Conservation (phyloP, 37 sponge, comb jelly and placozoan genomes). For the Chondrilla cf. caribensis region DNA sequence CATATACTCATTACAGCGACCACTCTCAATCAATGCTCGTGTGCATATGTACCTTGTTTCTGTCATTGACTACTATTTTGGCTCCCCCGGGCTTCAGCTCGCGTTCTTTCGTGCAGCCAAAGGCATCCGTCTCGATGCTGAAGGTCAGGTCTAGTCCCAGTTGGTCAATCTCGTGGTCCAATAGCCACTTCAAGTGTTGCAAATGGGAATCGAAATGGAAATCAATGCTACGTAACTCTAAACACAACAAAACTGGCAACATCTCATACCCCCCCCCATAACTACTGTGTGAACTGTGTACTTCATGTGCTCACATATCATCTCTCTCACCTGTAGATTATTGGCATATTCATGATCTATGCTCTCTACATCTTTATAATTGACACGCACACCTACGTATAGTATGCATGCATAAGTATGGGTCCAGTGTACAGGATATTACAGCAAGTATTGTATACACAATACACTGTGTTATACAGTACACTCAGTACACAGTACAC, state of each 20-base stretch:
- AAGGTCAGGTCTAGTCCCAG: slow-evolving; percentile 87
- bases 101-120: slow-evolving; percentile 70
- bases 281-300: too few relatives aligned
- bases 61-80: slow-evolving; percentile 69
- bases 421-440: neutral
- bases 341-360: slow-evolving; percentile 97
- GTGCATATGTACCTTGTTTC: slow-evolving; percentile 65
- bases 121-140: slow-evolving; percentile 85
- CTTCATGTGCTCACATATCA: too few relatives aligned
- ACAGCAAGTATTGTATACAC: too few relatives aligned
- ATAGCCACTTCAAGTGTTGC: slow-evolving; percentile 62
- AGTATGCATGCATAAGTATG: neutral
- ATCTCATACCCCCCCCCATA: too few relatives aligned
- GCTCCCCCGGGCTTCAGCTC: slow-evolving; percentile 81
- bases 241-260: neutral
- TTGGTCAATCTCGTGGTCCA: slow-evolving; percentile 90
- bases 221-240: neutral
- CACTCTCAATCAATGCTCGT: too few relatives aligned
- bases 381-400: slow-evolving; percentile 71
- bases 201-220: too few relatives aligned
- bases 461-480: too few relatives aligned
- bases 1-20: too few relatives aligned
- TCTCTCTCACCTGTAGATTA: slow-evolving; percentile 60
- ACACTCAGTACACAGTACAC: neutral
- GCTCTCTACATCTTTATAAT: slow-evolving; percentile 86